phyloP scores from a whole-genome alignment of 2,888 invertebrate species.

The Perizoma flavofasciatum region DNA sequence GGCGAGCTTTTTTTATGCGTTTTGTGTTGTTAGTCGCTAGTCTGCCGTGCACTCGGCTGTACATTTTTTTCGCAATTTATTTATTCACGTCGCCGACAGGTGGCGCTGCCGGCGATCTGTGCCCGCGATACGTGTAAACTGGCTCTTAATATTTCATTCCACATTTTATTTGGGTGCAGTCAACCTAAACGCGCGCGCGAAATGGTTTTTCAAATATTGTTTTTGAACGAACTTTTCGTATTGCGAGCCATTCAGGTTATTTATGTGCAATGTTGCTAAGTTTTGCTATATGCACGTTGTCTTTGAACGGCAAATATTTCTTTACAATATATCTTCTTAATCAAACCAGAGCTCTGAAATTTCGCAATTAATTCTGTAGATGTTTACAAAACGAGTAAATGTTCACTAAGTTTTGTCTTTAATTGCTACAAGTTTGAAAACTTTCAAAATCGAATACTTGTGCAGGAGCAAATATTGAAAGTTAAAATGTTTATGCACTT shows the following conservation, averaged over 20 bases:
- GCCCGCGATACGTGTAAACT: constrained; percentile 68
- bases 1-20: constrained; percentile 47
- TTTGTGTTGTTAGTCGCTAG: constrained; percentile 37
- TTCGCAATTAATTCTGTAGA: no score
- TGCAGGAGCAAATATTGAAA: constrained; percentile 5
- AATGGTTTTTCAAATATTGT: constrained; percentile 47
- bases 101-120: constrained; percentile 65
- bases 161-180: constrained; percentile 63
- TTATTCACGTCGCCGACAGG: constrained; percentile 69
- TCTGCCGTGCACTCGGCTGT: constrained; percentile 48
- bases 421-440: no score
- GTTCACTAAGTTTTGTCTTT: no score
- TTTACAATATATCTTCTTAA: neutral
- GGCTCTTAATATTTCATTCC: constrained; percentile 69
- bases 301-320: constrained; percentile 1
- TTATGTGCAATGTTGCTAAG: constrained; percentile 26
- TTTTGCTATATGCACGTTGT: neutral
- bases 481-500: constrained; percentile 20
- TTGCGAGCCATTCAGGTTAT: constrained; percentile 27
- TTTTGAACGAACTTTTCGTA: constrained; percentile 37
- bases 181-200: constrained; percentile 45
- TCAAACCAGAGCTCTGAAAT: neutral
- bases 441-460: neutral
- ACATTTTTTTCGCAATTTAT: constrained; percentile 59
- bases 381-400: no score